Conservation (phyloP, 92 coral and sea anemone species). For the Virgularia gustaviana region DNA sequence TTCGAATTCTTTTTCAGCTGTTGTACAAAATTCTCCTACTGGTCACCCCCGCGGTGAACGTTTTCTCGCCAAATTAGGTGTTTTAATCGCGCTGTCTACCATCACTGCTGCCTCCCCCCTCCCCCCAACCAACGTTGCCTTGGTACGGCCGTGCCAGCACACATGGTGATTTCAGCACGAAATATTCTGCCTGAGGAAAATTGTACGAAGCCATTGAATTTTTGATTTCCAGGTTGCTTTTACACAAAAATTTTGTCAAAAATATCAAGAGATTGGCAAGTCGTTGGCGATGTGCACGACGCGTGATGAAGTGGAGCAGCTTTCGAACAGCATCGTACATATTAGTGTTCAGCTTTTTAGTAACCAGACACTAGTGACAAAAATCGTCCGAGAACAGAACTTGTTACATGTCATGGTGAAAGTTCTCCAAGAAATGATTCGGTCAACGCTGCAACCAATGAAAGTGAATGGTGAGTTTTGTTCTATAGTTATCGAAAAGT, state of each 20-base stretch:
- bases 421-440: conserved; percentile 91
- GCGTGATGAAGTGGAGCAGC: conserved; percentile 71
- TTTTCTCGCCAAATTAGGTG: no score
- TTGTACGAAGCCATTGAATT: no score
- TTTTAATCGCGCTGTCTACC: no score
- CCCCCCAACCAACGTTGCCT: no score
- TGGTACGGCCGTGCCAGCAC: no score
- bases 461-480: conserved; percentile 70
- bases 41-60: no score
- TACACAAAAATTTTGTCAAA: conserved; percentile 85
- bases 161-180: no score
- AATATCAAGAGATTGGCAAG: conserved; percentile 92
- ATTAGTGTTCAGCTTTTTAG: conserved; percentile 98
- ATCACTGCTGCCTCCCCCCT: no score
- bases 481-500: no score
- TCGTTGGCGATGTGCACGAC: conserved; percentile 63
- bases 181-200: no score
- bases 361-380: conserved; percentile 81
- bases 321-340: conserved; percentile 91
- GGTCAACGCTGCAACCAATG: conserved; percentile 68
- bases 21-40: no score
- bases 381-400: conserved; percentile 87
- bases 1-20: no score
- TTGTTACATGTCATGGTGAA: conserved; percentile 91
- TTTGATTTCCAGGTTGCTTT: conserved; percentile 78